Conservation (phyloP, 2,797 vertebrate species). For the Spondyliosoma cantharus region DNA sequence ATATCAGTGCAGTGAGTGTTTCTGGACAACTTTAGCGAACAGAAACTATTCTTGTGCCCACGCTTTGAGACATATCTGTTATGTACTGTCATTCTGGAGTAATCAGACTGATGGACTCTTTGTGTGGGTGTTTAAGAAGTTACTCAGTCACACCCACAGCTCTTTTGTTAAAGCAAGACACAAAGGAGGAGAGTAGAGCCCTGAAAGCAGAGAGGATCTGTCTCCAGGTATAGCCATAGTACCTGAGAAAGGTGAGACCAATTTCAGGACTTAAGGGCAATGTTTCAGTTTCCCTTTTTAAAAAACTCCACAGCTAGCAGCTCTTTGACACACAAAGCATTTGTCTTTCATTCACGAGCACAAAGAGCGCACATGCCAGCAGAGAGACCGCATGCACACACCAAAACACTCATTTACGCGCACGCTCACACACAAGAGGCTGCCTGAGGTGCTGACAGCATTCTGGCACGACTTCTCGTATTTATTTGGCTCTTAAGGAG, state of each 20-base stretch:
- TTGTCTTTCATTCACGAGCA: slow-evolving; percentile 59
- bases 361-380: slow-evolving; percentile 36
- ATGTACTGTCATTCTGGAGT: slow-evolving; percentile 39
- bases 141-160: slow-evolving; percentile 72
- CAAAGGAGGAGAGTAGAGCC: slow-evolving; percentile 65
- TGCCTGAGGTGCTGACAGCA: slow-evolving; percentile 66
- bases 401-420: slow-evolving; percentile 39
- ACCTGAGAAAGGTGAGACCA: slow-evolving; percentile 67
- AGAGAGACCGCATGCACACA: slow-evolving; percentile 33
- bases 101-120: slow-evolving; percentile 72
- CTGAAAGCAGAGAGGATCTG: slow-evolving; percentile 75
- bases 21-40: too few species aligned
- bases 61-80: slow-evolving; percentile 52
- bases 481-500: slow-evolving; percentile 82
- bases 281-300: slow-evolving; percentile 67
- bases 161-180: slow-evolving; percentile 70
- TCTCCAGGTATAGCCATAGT: slow-evolving; percentile 68
- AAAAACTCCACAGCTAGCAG: slow-evolving; percentile 37
- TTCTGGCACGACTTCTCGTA: slow-evolving; percentile 64
- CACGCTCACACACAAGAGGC: slow-evolving; percentile 24
- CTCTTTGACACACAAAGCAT: slow-evolving; percentile 52
- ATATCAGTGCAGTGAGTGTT: background rate
- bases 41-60: slow-evolving; percentile 26
- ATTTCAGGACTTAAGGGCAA: slow-evolving; percentile 64
- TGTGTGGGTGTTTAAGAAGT: slow-evolving; percentile 76